These are phyloP conservation scores for Polyommatus iphigenia DNA, from an alignment of 2,888 invertebrate species.

Conservation along the genomic window DNA sequence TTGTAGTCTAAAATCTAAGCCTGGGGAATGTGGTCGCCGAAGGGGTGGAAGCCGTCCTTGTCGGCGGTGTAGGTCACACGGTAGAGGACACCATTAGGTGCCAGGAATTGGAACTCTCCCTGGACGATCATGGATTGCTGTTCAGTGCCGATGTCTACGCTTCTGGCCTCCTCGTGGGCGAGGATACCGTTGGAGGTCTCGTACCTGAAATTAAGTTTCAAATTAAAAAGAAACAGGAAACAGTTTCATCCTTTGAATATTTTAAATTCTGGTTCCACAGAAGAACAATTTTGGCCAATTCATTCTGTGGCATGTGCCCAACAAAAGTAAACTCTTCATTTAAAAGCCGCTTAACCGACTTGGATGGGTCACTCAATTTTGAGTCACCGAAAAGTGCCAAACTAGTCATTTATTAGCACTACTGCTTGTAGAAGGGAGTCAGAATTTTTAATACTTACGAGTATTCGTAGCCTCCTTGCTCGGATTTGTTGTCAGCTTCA, in stretches of 20 bases:
- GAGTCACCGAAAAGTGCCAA: too few relatives aligned
- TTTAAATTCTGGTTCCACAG: too few relatives aligned
- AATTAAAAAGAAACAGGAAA: too few relatives aligned
- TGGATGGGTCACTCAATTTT: too few relatives aligned
- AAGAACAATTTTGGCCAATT: too few relatives aligned
- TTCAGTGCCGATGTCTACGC: conserved; percentile 54
- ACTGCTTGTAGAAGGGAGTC: too few relatives aligned
- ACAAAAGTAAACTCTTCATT: too few relatives aligned
- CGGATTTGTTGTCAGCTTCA: conserved; percentile 49
- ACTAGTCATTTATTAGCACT: too few relatives aligned
- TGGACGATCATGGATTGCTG: conserved; percentile 54
- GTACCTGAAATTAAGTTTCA: conserved; percentile 42
- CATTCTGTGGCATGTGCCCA: too few relatives aligned
- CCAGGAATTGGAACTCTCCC: conserved; percentile 62
- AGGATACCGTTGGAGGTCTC: conserved; percentile 62
- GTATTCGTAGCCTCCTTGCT: conserved; percentile 51
- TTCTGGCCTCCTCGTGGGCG: conserved; percentile 5
- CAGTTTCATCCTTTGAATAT: too few relatives aligned
- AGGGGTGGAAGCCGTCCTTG: conserved; percentile 77
- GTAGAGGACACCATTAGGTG: conserved; percentile 72
- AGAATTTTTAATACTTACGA: not conserved
- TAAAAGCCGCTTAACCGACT: too few relatives aligned
- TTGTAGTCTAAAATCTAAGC: not conserved
- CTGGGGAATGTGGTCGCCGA: conserved; percentile 57
- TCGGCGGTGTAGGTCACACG: conserved; percentile 72